phyloP scores from a whole-genome alignment of 1,140 invertebrate genomes.

The Augochlora pura region DNA sequence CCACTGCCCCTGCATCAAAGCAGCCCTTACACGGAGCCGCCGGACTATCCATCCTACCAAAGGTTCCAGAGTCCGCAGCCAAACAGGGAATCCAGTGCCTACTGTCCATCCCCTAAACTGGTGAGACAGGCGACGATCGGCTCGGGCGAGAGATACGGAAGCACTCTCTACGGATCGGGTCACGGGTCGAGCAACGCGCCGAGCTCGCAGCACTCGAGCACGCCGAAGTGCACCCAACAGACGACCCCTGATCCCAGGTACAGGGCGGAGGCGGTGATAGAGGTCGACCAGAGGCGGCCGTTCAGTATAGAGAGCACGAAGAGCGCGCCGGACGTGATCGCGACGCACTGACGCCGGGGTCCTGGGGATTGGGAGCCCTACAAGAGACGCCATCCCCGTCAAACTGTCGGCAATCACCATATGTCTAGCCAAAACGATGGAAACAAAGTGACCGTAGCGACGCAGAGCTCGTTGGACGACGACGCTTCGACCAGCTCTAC shows the following conservation, averaged over 20 bases:
- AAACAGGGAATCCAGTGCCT: constrained; percentile 44
- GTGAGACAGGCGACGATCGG: constrained; percentile 81
- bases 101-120: constrained; percentile 52
- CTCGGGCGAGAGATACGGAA: constrained; percentile 80
- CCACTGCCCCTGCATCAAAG: constrained; percentile 45
- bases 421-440: constrained; percentile 9
- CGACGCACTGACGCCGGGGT: constrained; percentile 87
- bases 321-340: constrained; percentile 93
- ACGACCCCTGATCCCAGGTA: constrained; percentile 76
- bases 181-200: constrained; percentile 63
- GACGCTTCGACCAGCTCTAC: constrained; percentile 69
- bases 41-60: constrained; percentile 67
- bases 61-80: constrained; percentile 71
- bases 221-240: constrained; percentile 27
- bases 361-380: constrained; percentile 82
- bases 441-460: constrained; percentile 68
- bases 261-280: constrained; percentile 84
- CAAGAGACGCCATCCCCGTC: constrained; percentile 81
- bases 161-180: constrained; percentile 65
- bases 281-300: constrained; percentile 83
- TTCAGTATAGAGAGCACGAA: constrained; percentile 90
- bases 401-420: constrained; percentile 45
- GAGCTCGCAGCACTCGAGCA: constrained; percentile 58
- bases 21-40: constrained; percentile 52
- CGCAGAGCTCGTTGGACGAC: constrained; percentile 75